Evolutionary conservation across 30 jellyfish, hydroid and myxozoan genomes (phyloP).

Genomic region (Hydractinia echinata): DNA sequence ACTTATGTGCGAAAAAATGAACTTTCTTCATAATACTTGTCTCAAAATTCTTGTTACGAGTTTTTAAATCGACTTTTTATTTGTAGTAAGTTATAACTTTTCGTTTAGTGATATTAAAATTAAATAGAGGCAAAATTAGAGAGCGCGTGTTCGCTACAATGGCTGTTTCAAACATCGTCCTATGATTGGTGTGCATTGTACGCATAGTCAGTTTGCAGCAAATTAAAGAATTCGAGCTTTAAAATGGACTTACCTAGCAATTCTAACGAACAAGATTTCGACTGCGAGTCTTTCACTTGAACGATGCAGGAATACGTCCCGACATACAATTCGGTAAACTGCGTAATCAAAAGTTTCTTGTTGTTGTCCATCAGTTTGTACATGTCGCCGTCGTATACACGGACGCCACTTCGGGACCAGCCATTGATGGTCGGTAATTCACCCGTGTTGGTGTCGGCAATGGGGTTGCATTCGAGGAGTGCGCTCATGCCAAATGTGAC

Average conservation of each 20-base stretch:
- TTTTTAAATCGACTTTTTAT: too few species aligned
- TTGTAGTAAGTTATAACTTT: too few species aligned
- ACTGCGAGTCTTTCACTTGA: neutral
- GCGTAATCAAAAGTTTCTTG: neutral
- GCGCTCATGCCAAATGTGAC: constrained; percentile 1
- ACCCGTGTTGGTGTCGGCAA: neutral
- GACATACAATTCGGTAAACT: neutral
- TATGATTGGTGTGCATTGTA: too few species aligned
- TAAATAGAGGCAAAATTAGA: too few species aligned
- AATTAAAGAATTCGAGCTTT: too few species aligned
- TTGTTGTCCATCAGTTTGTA: neutral
- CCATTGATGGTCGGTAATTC: neutral
- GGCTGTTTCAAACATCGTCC: too few species aligned
- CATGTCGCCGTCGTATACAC: neutral
- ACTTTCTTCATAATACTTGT: too few species aligned
- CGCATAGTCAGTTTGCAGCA: too few species aligned
- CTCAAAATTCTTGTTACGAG: too few species aligned
- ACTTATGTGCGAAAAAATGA: too few species aligned
- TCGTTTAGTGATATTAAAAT: too few species aligned
- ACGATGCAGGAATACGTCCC: neutral
- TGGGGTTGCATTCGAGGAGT: neutral
- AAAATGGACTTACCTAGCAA: neutral
- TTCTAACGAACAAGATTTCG: neutral
- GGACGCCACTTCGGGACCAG: constrained; percentile 4
- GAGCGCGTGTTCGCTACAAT: too few species aligned